A percentile compares a stretch with the other conserved stretches of the same genome.
phyloP scores from a whole-genome alignment of 2,888 invertebrate species.

The Oligia fasciuncula region DNA sequence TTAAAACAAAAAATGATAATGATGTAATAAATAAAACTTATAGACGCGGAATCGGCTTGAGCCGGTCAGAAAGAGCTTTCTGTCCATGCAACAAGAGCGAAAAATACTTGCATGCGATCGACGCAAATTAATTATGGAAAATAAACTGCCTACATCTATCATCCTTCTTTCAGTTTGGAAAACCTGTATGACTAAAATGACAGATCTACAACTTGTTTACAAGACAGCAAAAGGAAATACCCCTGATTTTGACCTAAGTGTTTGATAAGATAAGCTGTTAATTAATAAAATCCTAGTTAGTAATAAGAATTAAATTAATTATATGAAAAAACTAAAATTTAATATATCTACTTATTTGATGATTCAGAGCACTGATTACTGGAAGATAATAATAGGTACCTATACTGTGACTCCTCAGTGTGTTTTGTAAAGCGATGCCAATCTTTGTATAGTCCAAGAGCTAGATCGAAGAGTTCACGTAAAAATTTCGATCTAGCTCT shows the following conservation, averaged over 20 bases:
- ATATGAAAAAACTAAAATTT: conserved; percentile 21
- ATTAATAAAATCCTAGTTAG: conserved; percentile 17
- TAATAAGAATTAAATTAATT: conserved; percentile 22
- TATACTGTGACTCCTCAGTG: background rate
- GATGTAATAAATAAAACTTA: background rate
- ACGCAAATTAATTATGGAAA: background rate
- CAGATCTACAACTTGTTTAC: conserved; percentile 22
- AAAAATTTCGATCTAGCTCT: too few relatives aligned
- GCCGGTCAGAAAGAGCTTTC: background rate
- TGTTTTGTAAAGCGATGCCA: background rate
- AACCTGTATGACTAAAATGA: background rate
- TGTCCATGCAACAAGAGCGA: background rate
- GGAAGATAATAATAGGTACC: background rate
- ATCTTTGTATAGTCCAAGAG: background rate
- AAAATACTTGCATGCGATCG: background rate
- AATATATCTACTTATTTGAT: conserved; percentile 6
- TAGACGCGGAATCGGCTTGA: background rate
- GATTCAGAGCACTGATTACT: conserved; percentile 2
- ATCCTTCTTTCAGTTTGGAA: background rate
- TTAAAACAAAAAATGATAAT: background rate
- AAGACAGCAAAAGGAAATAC: conserved; percentile 21
- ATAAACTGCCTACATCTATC: background rate
- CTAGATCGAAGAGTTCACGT: too few relatives aligned
- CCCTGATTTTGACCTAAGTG: background rate
- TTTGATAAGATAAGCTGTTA: conserved; percentile 35